Percentiles rank a stretch among this genome's conserved stretches.
phyloP scores from a whole-genome alignment of 2,113 vertebrate species.

The Herpetotheres cachinnans region DNA sequence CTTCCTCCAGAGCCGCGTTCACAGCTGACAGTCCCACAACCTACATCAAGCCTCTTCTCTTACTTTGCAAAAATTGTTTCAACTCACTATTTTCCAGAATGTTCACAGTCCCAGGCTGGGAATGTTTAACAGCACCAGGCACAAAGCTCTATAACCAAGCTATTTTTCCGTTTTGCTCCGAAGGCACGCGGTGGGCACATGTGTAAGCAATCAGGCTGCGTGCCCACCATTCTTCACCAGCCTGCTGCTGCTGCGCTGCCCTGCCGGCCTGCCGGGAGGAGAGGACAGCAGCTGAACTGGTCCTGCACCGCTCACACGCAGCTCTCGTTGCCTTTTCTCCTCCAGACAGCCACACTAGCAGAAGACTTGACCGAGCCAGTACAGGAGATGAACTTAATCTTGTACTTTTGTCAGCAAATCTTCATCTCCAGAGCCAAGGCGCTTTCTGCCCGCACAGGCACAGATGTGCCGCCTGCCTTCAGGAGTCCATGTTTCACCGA shows the following conservation, averaged over 20 bases:
- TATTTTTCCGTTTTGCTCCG: neutral
- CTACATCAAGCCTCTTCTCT: neutral
- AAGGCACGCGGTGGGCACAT: neutral
- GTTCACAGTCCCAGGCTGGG: neutral
- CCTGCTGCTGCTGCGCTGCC: neutral
- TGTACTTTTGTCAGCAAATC: too few species aligned
- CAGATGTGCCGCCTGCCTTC: neutral
- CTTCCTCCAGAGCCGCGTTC: neutral
- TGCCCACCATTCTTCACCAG: neutral
- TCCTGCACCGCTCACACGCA: neutral
- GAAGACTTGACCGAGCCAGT: neutral
- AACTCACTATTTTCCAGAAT: neutral
- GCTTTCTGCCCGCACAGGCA: neutral
- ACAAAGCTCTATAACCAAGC: neutral
- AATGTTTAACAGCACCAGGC: neutral
- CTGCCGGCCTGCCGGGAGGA: neutral
- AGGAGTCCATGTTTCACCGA: neutral
- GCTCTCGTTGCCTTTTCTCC: neutral
- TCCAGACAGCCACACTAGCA: neutral
- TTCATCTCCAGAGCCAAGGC: neutral
- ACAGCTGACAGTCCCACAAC: neutral
- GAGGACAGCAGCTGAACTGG: neutral
- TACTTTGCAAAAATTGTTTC: neutral
- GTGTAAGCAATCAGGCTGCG: neutral
- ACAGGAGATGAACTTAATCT: neutral